These are phyloP conservation scores for Eucera pruinosa DNA, from an alignment of 2,888 invertebrate species.

Conservation along the genomic window DNA sequence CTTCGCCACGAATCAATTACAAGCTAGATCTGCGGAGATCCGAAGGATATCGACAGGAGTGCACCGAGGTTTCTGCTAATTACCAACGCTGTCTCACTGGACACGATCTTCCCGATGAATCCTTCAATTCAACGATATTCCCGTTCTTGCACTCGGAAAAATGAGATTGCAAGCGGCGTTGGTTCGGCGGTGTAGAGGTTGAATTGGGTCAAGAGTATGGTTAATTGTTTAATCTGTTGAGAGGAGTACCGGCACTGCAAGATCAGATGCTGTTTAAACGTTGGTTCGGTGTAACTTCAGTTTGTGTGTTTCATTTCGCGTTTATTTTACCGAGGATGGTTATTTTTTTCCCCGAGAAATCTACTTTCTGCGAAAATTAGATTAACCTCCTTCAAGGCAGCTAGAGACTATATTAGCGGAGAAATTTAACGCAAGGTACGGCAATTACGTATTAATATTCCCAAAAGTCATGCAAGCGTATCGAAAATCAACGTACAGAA, in stretches of 20 bases:
- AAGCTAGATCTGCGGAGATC: constrained; percentile 1
- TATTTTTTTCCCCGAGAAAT: too few relatives aligned
- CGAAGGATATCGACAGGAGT: constrained; percentile 22
- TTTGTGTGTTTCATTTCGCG: not conserved
- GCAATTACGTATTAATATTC: constrained; percentile 5
- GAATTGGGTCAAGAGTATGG: constrained; percentile 23
- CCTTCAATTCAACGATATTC: not conserved
- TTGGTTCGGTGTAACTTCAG: not conserved
- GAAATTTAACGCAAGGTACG: not conserved
- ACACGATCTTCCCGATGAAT: not conserved
- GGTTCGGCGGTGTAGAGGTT: not conserved
- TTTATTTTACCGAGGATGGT: not conserved
- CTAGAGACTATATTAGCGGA: not conserved
- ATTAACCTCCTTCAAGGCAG: not conserved
- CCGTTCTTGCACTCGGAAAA: not conserved
- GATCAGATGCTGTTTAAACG: not conserved
- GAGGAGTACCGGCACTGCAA: not conserved
- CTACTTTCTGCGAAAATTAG: too few relatives aligned
- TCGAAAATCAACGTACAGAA: not conserved
- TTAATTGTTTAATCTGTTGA: constrained; percentile 19
- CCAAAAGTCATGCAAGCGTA: too few relatives aligned
- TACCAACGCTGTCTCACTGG: constrained; percentile 20
- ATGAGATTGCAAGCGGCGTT: constrained; percentile 8
- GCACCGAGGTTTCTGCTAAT: constrained; percentile 11
- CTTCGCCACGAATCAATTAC: constrained; percentile 44